Percentiles rank a stretch among this genome's conserved stretches.
These are phyloP conservation scores for Pandemis corylana DNA, from an alignment of 2,888 invertebrate species.

Conservation along the genomic window DNA sequence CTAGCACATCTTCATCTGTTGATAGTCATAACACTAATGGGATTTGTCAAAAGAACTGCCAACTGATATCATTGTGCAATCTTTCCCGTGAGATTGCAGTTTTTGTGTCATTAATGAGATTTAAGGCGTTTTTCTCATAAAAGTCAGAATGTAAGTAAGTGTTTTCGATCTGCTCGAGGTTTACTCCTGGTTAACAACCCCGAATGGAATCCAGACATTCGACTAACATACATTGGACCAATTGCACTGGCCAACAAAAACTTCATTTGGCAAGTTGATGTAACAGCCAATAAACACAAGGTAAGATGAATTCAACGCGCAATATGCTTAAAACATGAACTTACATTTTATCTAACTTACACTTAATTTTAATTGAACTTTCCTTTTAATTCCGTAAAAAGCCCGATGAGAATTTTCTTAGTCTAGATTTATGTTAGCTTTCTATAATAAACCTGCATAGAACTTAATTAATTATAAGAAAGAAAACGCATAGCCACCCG, in stretches of 20 bases:
- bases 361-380: background rate
- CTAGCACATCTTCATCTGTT: slow-evolving; percentile 47
- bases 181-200: too few relatives aligned
- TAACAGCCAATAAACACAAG: too few relatives aligned
- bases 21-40: slow-evolving; percentile 69
- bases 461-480: slow-evolving; percentile 7
- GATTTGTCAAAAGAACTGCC: slow-evolving; percentile 63
- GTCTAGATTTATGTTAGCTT: slow-evolving; percentile 1
- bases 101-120: background rate
- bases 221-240: too few relatives aligned
- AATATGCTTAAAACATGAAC: too few relatives aligned
- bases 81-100: slow-evolving; percentile 42
- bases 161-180: background rate
- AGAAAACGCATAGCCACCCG: slow-evolving; percentile 21
- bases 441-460: slow-evolving; percentile 15
- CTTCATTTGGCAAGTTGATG: too few relatives aligned
- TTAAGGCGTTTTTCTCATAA: background rate
- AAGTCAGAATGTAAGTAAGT: background rate
- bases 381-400: background rate
- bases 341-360: too few relatives aligned
- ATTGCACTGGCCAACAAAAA: too few relatives aligned
- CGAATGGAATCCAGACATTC: too few relatives aligned
- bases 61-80: slow-evolving; percentile 59
- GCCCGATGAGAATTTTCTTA: background rate
- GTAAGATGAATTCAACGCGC: too few relatives aligned